Base-by-base conservation (phyloP, 2,888 invertebrate genomes). In the Endomychus coccineus region DNA sequence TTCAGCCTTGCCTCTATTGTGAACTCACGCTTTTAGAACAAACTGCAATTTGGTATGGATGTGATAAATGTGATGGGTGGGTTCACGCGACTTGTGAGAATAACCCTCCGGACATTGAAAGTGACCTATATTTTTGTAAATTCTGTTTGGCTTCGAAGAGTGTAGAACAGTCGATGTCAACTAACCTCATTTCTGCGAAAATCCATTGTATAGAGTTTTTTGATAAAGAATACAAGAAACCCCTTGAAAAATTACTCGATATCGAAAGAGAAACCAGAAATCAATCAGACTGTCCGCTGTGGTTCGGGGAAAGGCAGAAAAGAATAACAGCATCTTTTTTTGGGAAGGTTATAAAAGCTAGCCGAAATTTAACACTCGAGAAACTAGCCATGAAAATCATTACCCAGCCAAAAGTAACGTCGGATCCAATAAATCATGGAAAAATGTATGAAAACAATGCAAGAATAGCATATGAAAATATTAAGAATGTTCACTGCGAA, bases 271-370 rank as follows among this genome's bases (percentile, higher is more conserved):
- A 22, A 5, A 56, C 56, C 1, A 15, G 33, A 19, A 41, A 44
- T 14, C 55, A 55, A 39, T 44, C 35, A 7, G 36, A 45, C 23
- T 31, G 39, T 28, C 43, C 46, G 1, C 14, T 50, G 10, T 58
- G 57, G 55, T 43, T 37, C 13, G 40, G 40, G 22, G 56, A 57
- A 39, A 36, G 58, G 17, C 45, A 27, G 13, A 52, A 51, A 23
- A 43, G 56, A 16, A 34, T 58, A 3, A 58, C 57, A 7, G 56
- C 57, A 6, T 56, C 56, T 1, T 50, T 50, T 45, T 58, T 57
- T 31, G 57, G 43, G 14, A 36, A 29, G 24, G 40, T 47, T 10
- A 38, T 40, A 15, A 43, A 43, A 27, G 39, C 33, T 39, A 34
- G 24, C 13, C 3, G 16, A 13, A 29, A 21, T n/a, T 37, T 44